Conservation (phyloP, 2,888 invertebrate species). For the Caenorhabditis wallacei region DNA sequence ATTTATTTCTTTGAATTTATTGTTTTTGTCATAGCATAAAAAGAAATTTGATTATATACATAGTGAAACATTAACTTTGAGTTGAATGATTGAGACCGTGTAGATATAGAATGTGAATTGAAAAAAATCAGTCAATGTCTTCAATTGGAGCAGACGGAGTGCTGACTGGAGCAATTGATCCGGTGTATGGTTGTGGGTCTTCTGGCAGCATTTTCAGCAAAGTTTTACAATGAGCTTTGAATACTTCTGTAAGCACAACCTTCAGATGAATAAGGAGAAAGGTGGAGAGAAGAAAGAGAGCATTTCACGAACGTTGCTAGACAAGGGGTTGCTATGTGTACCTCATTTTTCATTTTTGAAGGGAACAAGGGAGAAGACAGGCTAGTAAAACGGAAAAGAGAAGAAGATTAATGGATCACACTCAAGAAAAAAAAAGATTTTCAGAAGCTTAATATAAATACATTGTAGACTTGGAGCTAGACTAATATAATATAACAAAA, state of each 20-base stretch:
- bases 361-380: not conserved
- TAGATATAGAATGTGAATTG: not conserved
- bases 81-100: conserved; percentile 1
- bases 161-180: conserved; percentile 43
- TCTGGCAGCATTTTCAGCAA: conserved; percentile 47
- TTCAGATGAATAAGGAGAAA: not conserved
- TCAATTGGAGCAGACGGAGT: conserved; percentile 21
- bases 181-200: conserved; percentile 42
- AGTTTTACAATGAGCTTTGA: not conserved
- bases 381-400: not conserved
- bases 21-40: too few relatives aligned
- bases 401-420: not conserved
- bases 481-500: too few relatives aligned
- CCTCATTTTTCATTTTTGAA: not conserved
- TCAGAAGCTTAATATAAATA: too few relatives aligned
- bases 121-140: not conserved
- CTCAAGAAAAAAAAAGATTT: too few relatives aligned
- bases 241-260: not conserved
- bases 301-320: not conserved
- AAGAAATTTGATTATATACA: conserved; percentile 2
- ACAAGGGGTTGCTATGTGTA: conserved; percentile 14
- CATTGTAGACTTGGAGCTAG: too few relatives aligned
- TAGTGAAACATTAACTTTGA: not conserved
- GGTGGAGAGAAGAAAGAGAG: not conserved
- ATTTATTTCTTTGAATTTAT: too few relatives aligned